Conservation (phyloP, 2,888 invertebrate species). For the Panorpa germanica region DNA sequence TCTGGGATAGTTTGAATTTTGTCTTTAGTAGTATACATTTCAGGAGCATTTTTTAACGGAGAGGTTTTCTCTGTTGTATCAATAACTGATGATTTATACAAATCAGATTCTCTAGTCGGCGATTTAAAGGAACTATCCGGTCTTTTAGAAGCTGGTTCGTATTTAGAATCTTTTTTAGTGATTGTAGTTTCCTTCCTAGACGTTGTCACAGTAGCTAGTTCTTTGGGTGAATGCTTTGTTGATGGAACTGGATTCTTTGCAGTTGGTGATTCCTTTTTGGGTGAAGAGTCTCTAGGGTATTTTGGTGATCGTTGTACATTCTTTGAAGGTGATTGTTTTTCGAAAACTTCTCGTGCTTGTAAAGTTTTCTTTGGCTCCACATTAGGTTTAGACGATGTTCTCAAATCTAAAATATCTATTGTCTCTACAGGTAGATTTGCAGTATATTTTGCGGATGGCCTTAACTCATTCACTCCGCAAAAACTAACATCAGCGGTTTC, state of each 20-base stretch:
- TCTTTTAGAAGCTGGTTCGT: too few species aligned
- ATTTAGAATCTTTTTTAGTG: slow-evolving; percentile 8
- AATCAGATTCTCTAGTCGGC: too few species aligned
- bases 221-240: slow-evolving; percentile 10
- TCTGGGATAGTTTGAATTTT: slow-evolving; percentile 8
- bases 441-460: too few species aligned
- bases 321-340: slow-evolving; percentile 7
- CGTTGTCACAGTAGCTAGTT: slow-evolving; percentile 16
- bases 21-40: slow-evolving; percentile 9
- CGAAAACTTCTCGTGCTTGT: slow-evolving; percentile 4
- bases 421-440: too few species aligned
- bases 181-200: slow-evolving; percentile 14
- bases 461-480: slow-evolving; percentile 16
- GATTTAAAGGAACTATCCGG: too few species aligned
- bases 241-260: slow-evolving; percentile 8
- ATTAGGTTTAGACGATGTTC: too few species aligned
- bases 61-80: background rate
- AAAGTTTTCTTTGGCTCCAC: too few species aligned
- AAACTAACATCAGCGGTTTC: slow-evolving; percentile 1
- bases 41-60: too few species aligned
- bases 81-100: slow-evolving; percentile 10
- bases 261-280: slow-evolving; percentile 6
- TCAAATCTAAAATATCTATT: too few species aligned
- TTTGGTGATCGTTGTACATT: slow-evolving; percentile 10
- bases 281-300: too few species aligned